Base-by-base conservation (phyloP, 1,140 invertebrate genomes). In the Caenorhabditis inopinata region DNA sequence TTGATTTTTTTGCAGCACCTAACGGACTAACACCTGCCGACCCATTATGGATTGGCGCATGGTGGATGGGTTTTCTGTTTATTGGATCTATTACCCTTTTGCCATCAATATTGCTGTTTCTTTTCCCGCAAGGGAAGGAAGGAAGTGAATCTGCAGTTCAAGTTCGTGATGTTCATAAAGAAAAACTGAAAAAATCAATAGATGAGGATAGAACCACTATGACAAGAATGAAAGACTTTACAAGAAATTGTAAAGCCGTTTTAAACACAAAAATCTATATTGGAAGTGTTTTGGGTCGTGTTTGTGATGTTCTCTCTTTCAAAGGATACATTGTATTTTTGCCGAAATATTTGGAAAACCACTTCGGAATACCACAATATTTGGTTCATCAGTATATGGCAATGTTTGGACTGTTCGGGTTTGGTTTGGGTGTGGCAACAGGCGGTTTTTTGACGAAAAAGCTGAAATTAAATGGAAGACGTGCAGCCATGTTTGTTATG, bases 341-440 rank as follows among this genome's bases (percentile, higher is more conserved):
- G 27, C 87, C 87, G 1, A 88, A 88, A 76, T 88, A 88, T 74
- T 74, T 88, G 45, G 87, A 88, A 74, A 84, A 88, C 74, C 87
- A 88, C 58, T 88, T 84, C 79, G 87, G 87, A 35, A 88, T 88
- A 47, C 87, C 87, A 21, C 87, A 85, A 45, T 89, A 89, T 74
- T 68, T 83, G 76, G 86, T 88, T 27, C 87, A 88, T 78, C 51
- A 77, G 5, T 85, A 85, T 14, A 89, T 88, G 87, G 86, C 87
- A 87, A 82, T 48, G 83, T 88, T 88, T 80, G 87, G 87, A 35
- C 84, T 88, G 2, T 78, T 88, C 21, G 85, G 85, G n/a, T 89
- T 88, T 75, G 87, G 84, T 16, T 38, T 85, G 68, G 87, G 87
- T 12, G 80, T 83, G 7, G 45, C 85, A 25, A 48, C 38, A 3